Evolutionary conservation across 1,140 invertebrate genomes (phyloP).

Genomic region (Diabrotica virgifera): DNA sequence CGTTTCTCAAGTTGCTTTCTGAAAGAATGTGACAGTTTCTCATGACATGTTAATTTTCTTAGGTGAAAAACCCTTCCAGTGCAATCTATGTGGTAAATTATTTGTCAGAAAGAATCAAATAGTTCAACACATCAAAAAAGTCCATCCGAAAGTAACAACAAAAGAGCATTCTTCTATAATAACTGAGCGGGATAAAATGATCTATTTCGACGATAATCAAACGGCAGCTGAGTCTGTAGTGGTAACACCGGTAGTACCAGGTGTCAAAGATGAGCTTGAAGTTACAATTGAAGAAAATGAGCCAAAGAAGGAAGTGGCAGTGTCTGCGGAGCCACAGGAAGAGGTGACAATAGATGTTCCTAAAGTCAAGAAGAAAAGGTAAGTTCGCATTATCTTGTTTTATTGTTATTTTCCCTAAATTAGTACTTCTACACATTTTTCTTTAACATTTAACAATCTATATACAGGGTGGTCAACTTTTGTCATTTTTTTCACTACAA

Average conservation of each 20-base stretch:
- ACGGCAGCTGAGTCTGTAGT: background rate
- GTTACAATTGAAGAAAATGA: background rate
- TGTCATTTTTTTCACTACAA: too few species aligned
- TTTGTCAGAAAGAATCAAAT: conserved; percentile 39
- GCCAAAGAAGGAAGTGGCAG: background rate
- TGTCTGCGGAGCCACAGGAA: background rate
- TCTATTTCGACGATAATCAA: background rate
- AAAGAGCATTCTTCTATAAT: background rate
- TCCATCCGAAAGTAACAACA: conserved; percentile 5
- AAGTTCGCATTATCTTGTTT: background rate
- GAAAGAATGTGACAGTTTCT: too few species aligned
- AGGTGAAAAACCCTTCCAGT: conserved; percentile 60
- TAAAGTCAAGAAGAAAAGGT: conserved; percentile 3
- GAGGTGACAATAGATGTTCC: background rate
- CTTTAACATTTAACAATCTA: too few species aligned
- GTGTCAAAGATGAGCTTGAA: background rate
- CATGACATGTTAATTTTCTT: too few species aligned
- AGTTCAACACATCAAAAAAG: conserved; percentile 13
- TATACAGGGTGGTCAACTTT: too few species aligned
- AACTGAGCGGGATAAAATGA: background rate
- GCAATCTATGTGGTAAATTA: conserved; percentile 65
- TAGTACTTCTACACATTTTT: too few species aligned
- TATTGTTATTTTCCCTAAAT: background rate
- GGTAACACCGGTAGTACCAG: background rate
- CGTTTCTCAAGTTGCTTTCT: too few species aligned